A percentile compares a stretch with the other conserved stretches of the same genome.
These are phyloP conservation scores for Hoplodrina blanda DNA, from an alignment of 2,888 invertebrate species.

Conservation along the genomic window DNA sequence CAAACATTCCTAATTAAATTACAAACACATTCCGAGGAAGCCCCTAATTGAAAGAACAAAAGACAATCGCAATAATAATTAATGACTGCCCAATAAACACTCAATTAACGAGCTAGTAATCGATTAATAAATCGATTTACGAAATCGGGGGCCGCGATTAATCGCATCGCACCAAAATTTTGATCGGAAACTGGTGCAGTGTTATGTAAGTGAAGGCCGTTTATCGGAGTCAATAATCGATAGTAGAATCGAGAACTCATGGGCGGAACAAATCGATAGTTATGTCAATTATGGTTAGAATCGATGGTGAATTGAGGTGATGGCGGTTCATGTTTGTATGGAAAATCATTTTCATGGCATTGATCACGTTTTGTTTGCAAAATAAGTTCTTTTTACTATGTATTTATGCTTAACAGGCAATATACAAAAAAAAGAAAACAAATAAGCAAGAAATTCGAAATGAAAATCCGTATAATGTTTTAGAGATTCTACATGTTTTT, in stretches of 20 bases:
- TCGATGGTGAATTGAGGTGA: conserved; percentile 35
- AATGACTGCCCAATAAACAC: conserved; percentile 55
- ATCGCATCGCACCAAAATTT: conserved; percentile 61
- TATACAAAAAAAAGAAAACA: background rate
- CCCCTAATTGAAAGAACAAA: conserved; percentile 44
- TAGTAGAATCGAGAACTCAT: conserved; percentile 63
- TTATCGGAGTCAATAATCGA: conserved; percentile 67
- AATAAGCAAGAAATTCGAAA: background rate
- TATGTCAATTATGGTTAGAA: conserved; percentile 55
- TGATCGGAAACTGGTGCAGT: conserved; percentile 66
- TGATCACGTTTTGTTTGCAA: conserved; percentile 7
- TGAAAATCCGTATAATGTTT: background rate
- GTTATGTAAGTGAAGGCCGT: conserved; percentile 70
- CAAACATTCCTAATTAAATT: too few relatives aligned
- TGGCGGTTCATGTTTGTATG: background rate
- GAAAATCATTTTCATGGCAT: conserved; percentile 13
- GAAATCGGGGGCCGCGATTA: conserved; percentile 68
- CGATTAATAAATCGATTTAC: conserved; percentile 70
- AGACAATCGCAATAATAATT: conserved; percentile 42
- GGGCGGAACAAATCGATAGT: conserved; percentile 72
- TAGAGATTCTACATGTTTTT: background rate
- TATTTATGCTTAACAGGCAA: background rate
- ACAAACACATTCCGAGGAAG: conserved; percentile 2
- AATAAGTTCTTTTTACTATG: background rate
- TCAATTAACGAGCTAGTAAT: conserved; percentile 64